Conservation (phyloP, 1,140 invertebrate species). For the Pollicipes pollicipes region DNA sequence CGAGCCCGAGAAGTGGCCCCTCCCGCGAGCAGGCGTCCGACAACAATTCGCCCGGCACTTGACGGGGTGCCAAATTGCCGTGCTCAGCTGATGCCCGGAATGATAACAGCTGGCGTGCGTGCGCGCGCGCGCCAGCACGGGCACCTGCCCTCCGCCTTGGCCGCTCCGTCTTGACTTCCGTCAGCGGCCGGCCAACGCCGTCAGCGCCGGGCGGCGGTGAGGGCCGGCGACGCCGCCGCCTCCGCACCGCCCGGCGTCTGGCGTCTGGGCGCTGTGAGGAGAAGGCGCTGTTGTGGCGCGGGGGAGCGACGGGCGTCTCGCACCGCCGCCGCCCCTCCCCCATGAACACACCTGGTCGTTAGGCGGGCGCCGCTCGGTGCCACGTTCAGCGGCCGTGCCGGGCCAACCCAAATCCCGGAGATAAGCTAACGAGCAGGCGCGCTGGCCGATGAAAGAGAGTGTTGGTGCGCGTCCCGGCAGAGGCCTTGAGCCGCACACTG, state of each 20-base stretch:
- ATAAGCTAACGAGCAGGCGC: not conserved
- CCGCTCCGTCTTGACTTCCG: not conserved
- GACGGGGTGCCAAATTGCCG: not conserved
- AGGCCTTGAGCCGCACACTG: not conserved
- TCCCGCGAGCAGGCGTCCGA: too few relatives aligned
- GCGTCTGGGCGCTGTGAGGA: too few relatives aligned
- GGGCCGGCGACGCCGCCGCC: too few relatives aligned
- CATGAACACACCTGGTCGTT: not conserved
- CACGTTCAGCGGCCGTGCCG: not conserved
- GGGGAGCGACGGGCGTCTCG: not conserved
- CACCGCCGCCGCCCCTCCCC: too few relatives aligned
- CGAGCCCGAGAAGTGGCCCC: too few relatives aligned
- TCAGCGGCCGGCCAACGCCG: not conserved
- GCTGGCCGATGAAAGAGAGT: not conserved
- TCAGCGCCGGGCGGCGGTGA: too few relatives aligned
- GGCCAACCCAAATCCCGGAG: not conserved
- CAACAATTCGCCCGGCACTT: not conserved
- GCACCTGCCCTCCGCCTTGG: not conserved
- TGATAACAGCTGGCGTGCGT: not conserved
- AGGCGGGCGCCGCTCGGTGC: not conserved
- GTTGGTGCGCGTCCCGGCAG: not conserved
- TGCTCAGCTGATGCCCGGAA: too few relatives aligned
- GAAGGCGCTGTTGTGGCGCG: too few relatives aligned
- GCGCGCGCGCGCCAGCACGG: not conserved
- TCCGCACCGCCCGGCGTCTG: too few relatives aligned